phyloP scores from a whole-genome alignment of 1,140 invertebrate species.

The Fragariocoptes setiger region DNA sequence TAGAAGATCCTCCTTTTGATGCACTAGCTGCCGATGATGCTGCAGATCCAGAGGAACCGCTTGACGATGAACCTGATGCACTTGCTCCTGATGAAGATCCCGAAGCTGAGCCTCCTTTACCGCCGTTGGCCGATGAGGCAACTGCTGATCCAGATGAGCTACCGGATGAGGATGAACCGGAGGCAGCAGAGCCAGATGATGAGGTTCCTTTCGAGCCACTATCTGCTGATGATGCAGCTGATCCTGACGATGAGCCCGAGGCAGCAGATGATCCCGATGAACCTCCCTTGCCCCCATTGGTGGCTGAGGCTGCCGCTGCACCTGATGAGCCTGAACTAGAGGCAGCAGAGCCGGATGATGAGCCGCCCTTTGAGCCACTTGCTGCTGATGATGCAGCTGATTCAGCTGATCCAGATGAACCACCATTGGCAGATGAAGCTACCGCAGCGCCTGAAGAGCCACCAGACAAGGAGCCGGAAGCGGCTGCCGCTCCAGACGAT shows the following conservation, averaged over 20 bases:
- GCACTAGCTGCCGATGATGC: not conserved
- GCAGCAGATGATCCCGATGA: not conserved
- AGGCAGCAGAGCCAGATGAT: not conserved
- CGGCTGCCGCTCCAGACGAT: not conserved
- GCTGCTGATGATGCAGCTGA: not conserved
- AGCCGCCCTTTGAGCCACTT: not conserved
- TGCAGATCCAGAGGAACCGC: not conserved
- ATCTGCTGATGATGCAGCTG: not conserved
- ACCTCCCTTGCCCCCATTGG: not conserved
- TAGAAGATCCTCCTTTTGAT: not conserved
- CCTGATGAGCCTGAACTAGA: not conserved
- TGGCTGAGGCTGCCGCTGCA: not conserved
- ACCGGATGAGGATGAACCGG: not conserved
- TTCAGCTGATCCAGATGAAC: not conserved
- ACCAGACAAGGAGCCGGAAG: no score
- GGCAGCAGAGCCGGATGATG: not conserved
- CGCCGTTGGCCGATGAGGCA: not conserved
- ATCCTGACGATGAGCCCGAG: not conserved
- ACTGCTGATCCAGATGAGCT: not conserved
- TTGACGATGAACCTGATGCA: no score
- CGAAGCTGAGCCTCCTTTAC: not conserved
- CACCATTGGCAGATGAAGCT: not conserved
- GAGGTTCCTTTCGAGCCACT: no score
- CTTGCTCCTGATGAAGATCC: not conserved
- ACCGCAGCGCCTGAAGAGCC: not conserved